Percentiles rank a stretch among this genome's conserved stretches.
These are phyloP conservation scores for Takifugu flavidus DNA, from an alignment of 2,113 vertebrate species.

Conservation along the genomic window DNA sequence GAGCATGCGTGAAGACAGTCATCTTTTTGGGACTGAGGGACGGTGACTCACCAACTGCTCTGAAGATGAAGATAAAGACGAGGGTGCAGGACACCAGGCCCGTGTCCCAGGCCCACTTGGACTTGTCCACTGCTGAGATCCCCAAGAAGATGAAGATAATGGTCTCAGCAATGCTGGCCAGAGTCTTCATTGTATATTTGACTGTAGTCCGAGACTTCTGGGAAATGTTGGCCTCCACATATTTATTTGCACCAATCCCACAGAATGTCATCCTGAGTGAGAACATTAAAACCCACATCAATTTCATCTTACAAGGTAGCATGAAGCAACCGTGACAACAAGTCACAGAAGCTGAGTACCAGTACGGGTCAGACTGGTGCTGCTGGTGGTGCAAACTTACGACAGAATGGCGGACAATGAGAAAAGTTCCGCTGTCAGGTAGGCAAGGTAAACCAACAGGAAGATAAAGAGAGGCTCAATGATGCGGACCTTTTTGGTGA, in stretches of 20 bases:
- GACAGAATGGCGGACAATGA: slow-evolving; percentile 92
- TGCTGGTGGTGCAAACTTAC: slow-evolving; percentile 73
- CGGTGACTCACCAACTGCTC: slow-evolving; percentile 82
- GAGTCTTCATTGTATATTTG: slow-evolving; percentile 97
- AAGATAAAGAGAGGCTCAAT: slow-evolving; percentile 95
- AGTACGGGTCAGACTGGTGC: background rate
- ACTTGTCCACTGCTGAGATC: slow-evolving; percentile 92
- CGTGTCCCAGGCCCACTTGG: slow-evolving; percentile 97
- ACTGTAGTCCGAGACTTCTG: slow-evolving; percentile 95
- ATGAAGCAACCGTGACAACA: no score
- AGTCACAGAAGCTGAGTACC: background rate
- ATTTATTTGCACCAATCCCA: slow-evolving; percentile 94
- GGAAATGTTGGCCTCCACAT: slow-evolving; percentile 97
- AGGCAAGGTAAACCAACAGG: slow-evolving; percentile 91
- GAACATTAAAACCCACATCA: background rate
- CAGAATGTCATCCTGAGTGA: slow-evolving; percentile 90
- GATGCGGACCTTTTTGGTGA: slow-evolving; percentile 96
- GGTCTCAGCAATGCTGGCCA: slow-evolving; percentile 94
- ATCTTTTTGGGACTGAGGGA: no score
- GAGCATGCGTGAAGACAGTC: no score
- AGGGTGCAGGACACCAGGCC: slow-evolving; percentile 91
- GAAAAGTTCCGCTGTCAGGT: slow-evolving; percentile 94
- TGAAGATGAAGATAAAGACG: slow-evolving; percentile 92
- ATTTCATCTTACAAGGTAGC: no score
- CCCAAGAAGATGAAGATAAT: slow-evolving; percentile 98